Evolutionary conservation across 2,113 vertebrate species (phyloP).

Genomic region (Trogon melanurus): DNA sequence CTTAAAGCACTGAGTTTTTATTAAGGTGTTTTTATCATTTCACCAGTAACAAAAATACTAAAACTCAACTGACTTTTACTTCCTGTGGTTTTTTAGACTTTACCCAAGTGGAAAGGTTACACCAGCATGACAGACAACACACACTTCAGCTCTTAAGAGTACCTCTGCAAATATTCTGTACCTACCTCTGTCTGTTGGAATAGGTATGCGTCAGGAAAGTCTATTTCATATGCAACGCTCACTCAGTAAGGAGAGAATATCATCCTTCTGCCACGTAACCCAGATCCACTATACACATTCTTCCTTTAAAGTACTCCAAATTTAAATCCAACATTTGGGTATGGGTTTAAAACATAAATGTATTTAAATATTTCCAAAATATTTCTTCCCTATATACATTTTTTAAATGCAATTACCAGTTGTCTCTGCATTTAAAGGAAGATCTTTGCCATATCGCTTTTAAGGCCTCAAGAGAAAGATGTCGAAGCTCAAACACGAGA

Average conservation of each 20-base stretch:
- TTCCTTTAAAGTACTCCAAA: not conserved
- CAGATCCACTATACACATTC: not conserved
- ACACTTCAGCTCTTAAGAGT: not conserved
- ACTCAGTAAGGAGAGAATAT: not conserved
- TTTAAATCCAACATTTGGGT: not conserved
- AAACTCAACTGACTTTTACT: not conserved
- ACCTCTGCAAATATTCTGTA: not conserved
- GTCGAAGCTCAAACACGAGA: slow-evolving; percentile 80
- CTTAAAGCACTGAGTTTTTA: not conserved
- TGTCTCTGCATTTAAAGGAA: slow-evolving; percentile 82
- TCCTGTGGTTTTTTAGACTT: not conserved
- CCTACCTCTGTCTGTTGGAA: not conserved
- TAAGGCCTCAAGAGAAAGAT: slow-evolving; percentile 72
- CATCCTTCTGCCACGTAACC: not conserved
- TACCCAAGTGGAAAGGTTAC: not conserved
- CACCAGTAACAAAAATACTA: not conserved
- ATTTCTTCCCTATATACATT: not conserved
- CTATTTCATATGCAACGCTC: not conserved
- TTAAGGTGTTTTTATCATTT: not conserved
- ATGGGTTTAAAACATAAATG: not conserved
- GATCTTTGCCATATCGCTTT: slow-evolving; percentile 77
- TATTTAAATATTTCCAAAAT: not conserved
- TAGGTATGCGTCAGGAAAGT: not conserved
- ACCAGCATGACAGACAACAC: not conserved
- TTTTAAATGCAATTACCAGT: slow-evolving; percentile 68